A percentile compares a stretch with the other conserved stretches of the same genome.
phyloP scores from a whole-genome alignment of 2,888 invertebrate species.

The Yponomeuta evonymella region DNA sequence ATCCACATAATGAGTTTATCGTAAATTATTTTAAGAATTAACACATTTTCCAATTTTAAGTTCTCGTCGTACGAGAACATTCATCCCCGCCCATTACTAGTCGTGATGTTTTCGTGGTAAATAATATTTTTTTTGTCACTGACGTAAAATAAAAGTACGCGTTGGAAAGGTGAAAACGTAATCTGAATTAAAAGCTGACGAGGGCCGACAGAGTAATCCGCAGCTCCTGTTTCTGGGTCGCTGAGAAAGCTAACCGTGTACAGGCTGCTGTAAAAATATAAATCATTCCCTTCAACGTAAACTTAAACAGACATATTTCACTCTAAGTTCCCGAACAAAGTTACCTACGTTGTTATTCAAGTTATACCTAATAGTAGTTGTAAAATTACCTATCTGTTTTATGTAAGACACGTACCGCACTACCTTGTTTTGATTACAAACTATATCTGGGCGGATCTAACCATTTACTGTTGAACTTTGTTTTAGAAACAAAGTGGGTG shows the following conservation, averaged over 20 bases:
- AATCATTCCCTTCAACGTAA: constrained; percentile 16
- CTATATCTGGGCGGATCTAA: constrained; percentile 7
- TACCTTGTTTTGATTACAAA: background rate
- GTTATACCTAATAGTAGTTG: constrained; percentile 3
- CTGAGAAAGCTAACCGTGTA: constrained; percentile 67
- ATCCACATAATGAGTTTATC: too few species aligned
- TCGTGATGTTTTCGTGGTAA: too few species aligned
- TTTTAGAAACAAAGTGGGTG: constrained; percentile 14
- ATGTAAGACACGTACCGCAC: background rate
- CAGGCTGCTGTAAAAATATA: constrained; percentile 47
- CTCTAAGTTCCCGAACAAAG: constrained; percentile 1
- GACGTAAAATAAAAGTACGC: background rate
- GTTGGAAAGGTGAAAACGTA: constrained; percentile 31
- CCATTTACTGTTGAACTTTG: constrained; percentile 15
- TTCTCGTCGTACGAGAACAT: too few species aligned
- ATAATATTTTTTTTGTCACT: too few species aligned
- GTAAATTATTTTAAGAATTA: too few species aligned
- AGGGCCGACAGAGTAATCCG: constrained; percentile 60
- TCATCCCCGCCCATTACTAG: too few species aligned
- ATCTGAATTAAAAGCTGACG: constrained; percentile 40
- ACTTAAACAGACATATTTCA: constrained; percentile 9
- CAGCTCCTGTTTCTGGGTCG: constrained; percentile 68
- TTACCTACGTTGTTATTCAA: background rate
- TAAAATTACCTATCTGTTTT: background rate
- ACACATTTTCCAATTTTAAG: too few species aligned